Evolutionary conservation across 2,113 vertebrate species (phyloP), one percentile per base, ranked within the genome.

Genomic region (Chrysemys picta): DNA sequence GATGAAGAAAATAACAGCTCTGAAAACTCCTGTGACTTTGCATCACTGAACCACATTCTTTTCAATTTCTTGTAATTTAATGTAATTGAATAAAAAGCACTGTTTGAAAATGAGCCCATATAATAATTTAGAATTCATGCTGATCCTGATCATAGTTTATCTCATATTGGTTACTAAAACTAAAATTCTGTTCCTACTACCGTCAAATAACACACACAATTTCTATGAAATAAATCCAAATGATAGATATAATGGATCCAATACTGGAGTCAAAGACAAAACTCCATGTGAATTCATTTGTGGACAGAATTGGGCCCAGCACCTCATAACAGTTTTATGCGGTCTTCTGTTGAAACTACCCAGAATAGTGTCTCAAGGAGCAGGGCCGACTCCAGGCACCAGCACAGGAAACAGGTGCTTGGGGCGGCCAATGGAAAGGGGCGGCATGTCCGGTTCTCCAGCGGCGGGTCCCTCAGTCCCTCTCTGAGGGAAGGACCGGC

Each of bases 21-120:
- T 83, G 53, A 88, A 91, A 88, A 94, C 72, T 89, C 42, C 9
- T 83, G 24, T 81, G 65, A 56, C 75, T 88, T 95, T 94, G 90
- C 79, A 59, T 85, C 87, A 79, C 82, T 89, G 84, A 84, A 59
- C 85, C n/a, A 47, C 89, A 13, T 88, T 92, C 93, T 82, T 89
- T 94, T 69, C 16, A 54, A 78, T 89, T 94, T 85, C 22, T n/a
- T 93, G 7, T 84, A 89, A 93, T 89, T 95, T 89, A 56, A 90
- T 83, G 45, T 81, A 87, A 96, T 78, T 82, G 75, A 96, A 89
- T 88, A 87, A 95, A 96, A 89, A 79, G 0, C 17, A 47, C 8
- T 92, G 86, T 76, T 54, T 88, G 65, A 92, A 78, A 22, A 86
- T 57, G 7, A 76, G 0, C 13, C 22, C 89, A 16, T 91, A 95